These are phyloP conservation scores for Tenualosa ilisha DNA, from an alignment of 2,797 vertebrate genomes.

Conservation along the genomic window DNA sequence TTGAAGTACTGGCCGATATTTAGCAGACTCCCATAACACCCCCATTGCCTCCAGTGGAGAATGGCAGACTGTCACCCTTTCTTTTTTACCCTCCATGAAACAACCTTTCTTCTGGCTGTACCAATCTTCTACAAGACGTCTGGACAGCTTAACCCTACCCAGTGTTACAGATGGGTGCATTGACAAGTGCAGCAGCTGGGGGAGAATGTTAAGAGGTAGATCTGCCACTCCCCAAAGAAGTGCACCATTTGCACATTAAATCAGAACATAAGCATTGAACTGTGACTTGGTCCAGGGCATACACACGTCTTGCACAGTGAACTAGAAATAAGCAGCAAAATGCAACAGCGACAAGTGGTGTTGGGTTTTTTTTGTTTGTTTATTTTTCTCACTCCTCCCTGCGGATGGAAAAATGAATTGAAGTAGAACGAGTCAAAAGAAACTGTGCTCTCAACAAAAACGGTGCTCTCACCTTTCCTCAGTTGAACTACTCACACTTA, in stretches of 20 bases:
- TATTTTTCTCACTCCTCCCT: not conserved
- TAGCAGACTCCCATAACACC: not conserved
- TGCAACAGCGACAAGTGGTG: not conserved
- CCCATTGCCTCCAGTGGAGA: not conserved
- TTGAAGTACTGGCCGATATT: not conserved
- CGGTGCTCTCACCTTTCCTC: not conserved
- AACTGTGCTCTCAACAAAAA: not conserved
- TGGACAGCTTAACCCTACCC: not conserved
- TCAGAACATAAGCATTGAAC: not conserved
- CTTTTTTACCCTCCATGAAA: not conserved
- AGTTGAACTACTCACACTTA: not conserved
- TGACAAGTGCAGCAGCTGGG: not conserved
- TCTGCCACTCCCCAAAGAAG: not conserved
- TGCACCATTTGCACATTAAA: not conserved
- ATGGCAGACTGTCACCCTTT: not conserved
- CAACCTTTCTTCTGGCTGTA: not conserved
- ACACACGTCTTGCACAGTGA: not conserved
- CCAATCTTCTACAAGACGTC: not conserved
- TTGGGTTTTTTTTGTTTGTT: not conserved
- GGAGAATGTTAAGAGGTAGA: not conserved
- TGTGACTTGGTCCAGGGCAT: not conserved
- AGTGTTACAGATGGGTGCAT: not conserved
- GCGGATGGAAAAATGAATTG: not conserved
- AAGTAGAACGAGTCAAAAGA: not conserved
- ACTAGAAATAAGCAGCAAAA: not conserved